A percentile compares a stretch with the other conserved stretches of the same genome.
These are phyloP conservation scores for Uria aalge DNA, from an alignment of 2,113 vertebrate genomes.

Conservation along the genomic window DNA sequence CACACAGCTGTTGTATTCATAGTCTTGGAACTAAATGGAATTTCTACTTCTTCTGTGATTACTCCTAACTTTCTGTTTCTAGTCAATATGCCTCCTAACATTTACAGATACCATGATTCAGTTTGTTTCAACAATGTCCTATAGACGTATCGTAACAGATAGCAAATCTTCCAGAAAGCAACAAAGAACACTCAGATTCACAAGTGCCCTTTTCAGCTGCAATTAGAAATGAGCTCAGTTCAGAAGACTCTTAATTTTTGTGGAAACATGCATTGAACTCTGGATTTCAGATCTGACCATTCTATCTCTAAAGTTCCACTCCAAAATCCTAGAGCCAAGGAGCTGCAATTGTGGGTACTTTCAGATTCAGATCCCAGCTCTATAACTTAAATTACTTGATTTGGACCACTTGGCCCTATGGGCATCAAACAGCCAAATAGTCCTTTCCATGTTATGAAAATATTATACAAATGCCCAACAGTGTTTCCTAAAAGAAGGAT, in stretches of 20 bases:
- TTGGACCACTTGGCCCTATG: background rate
- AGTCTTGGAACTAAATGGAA: background rate
- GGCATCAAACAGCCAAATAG: background rate
- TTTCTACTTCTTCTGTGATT: background rate
- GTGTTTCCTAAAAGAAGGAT: background rate
- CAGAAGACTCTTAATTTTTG: background rate
- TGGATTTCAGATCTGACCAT: background rate
- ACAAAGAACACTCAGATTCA: background rate
- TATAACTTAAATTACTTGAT: background rate
- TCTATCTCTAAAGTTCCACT: background rate
- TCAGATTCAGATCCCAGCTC: background rate
- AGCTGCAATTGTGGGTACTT: background rate
- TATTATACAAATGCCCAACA: background rate
- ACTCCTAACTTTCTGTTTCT: background rate
- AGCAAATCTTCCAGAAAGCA: background rate
- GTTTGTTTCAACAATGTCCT: background rate
- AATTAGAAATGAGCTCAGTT: background rate
- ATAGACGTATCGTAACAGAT: background rate
- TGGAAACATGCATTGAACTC: background rate
- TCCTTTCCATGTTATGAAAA: background rate
- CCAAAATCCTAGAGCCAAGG: background rate
- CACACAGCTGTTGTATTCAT: background rate
- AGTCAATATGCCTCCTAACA: background rate
- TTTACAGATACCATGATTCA: background rate
- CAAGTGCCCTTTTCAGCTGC: background rate